Evolutionary conservation across 2,888 invertebrate species (phyloP).

Genomic region (Pseudococcus longispinus): DNA sequence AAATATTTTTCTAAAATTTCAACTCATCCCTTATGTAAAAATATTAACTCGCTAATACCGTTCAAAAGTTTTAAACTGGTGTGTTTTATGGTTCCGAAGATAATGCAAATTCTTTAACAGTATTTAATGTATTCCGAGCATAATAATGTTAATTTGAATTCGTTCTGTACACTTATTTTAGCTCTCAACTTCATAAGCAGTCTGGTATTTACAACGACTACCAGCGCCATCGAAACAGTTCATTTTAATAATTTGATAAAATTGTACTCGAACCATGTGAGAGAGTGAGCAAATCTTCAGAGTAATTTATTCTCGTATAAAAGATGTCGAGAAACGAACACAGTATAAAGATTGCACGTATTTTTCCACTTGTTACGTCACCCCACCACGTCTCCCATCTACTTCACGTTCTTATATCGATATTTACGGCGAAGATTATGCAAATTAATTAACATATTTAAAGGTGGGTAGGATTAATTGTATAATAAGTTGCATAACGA

Average conservation of each 20-base stretch:
- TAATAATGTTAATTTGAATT: background rate
- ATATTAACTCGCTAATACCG: background rate
- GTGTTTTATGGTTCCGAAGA: slow-evolving; percentile 8
- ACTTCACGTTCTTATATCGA: background rate
- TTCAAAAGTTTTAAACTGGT: background rate
- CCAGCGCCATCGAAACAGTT: background rate
- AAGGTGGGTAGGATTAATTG: slow-evolving; percentile 23
- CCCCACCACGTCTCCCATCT: background rate
- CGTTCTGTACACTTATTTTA: background rate
- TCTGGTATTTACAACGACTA: background rate
- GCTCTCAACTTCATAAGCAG: background rate
- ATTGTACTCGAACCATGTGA: background rate
- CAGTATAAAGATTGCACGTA: background rate
- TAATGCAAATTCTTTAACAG: background rate
- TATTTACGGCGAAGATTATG: slow-evolving; percentile 22
- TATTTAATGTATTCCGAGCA: background rate
- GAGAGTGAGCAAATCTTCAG: background rate
- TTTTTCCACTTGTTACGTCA: slow-evolving; percentile 12
- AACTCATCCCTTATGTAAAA: background rate
- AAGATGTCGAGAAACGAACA: background rate
- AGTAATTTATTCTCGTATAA: background rate
- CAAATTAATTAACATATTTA: slow-evolving; percentile 26
- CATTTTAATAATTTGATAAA: slow-evolving; percentile 26
- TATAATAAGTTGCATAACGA: slow-evolving; percentile 18
- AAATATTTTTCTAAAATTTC: slow-evolving; percentile 9